These are phyloP conservation scores for Agrotis puta DNA, from an alignment of 2,888 invertebrate genomes.

Conservation along the genomic window DNA sequence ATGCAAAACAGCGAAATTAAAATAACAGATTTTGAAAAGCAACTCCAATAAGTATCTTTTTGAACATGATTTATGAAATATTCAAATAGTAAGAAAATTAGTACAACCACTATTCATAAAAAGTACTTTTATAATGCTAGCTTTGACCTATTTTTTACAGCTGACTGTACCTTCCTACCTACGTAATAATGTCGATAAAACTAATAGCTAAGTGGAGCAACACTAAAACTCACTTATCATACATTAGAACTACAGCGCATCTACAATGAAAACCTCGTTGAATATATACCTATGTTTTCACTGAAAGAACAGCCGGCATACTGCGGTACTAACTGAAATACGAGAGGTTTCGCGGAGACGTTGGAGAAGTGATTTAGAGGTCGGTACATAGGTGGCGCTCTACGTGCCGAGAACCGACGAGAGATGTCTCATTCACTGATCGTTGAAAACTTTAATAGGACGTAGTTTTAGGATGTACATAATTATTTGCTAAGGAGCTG, in stretches of 20 bases:
- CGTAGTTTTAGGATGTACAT: background rate
- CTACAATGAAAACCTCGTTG: slow-evolving; percentile 15
- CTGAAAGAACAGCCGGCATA: slow-evolving; percentile 48
- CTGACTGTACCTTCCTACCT: background rate
- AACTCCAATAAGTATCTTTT: background rate
- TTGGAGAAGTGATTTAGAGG: slow-evolving; percentile 63
- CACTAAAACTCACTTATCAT: slow-evolving; percentile 45
- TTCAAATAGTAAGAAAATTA: background rate
- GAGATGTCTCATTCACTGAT: slow-evolving; percentile 38
- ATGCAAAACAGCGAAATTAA: background rate
- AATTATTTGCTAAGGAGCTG: background rate
- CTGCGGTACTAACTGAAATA: slow-evolving; percentile 67
- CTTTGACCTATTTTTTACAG: slow-evolving; percentile 12
- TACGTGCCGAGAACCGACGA: slow-evolving; percentile 14
- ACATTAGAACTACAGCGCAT: slow-evolving; percentile 34
- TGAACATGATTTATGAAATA: too few species aligned
- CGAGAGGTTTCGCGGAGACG: slow-evolving; percentile 57
- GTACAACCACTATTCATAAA: background rate
- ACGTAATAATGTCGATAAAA: slow-evolving; percentile 38
- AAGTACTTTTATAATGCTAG: background rate
- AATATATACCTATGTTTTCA: slow-evolving; percentile 1
- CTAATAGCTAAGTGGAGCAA: slow-evolving; percentile 42
- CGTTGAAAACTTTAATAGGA: background rate
- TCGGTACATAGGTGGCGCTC: slow-evolving; percentile 73
- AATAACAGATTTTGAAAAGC: background rate